These are phyloP conservation scores for Ceratitis capitata DNA, from an alignment of 1,140 invertebrate genomes.

Conservation along the genomic window DNA sequence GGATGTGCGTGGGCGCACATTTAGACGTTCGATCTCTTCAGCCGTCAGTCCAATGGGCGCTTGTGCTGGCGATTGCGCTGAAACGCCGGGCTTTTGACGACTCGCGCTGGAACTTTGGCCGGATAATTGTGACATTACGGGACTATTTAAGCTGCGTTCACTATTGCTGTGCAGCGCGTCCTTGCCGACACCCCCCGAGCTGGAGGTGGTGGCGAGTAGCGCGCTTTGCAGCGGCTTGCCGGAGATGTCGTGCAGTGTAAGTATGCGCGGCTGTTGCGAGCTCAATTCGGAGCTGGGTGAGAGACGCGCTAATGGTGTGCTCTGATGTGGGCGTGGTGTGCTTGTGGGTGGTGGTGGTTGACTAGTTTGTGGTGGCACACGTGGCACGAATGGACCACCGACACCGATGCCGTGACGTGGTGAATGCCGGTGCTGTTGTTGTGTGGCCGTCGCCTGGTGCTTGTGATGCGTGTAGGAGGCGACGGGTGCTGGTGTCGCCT, in stretches of 20 bases:
- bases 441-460: slow-evolving; percentile 71
- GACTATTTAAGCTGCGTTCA: slow-evolving; percentile 88
- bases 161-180: slow-evolving; percentile 87
- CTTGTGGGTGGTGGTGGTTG: slow-evolving; percentile 70
- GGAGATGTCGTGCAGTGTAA: slow-evolving; percentile 92
- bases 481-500: slow-evolving; percentile 79
- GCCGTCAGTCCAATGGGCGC: slow-evolving; percentile 85
- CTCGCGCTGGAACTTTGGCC: slow-evolving; percentile 83
- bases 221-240: slow-evolving; percentile 91
- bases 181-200: slow-evolving; percentile 82
- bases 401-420: slow-evolving; percentile 70
- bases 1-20: slow-evolving; percentile 83
- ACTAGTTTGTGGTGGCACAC: slow-evolving; percentile 75
- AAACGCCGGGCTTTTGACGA: slow-evolving; percentile 70
- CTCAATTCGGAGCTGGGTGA: slow-evolving; percentile 93
- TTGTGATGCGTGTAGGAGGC: slow-evolving; percentile 80
- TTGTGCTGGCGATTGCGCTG: slow-evolving; percentile 71
- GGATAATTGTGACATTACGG: slow-evolving; percentile 88
- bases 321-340: slow-evolving; percentile 79
- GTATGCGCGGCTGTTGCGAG: slow-evolving; percentile 87
- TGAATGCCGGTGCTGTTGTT: slow-evolving; percentile 78
- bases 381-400: slow-evolving; percentile 72
- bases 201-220: slow-evolving; percentile 85
- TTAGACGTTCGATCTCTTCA: slow-evolving; percentile 91
- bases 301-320: slow-evolving; percentile 86